Conservation (phyloP, 2,888 invertebrate genomes). For the Leuctra nigra region DNA sequence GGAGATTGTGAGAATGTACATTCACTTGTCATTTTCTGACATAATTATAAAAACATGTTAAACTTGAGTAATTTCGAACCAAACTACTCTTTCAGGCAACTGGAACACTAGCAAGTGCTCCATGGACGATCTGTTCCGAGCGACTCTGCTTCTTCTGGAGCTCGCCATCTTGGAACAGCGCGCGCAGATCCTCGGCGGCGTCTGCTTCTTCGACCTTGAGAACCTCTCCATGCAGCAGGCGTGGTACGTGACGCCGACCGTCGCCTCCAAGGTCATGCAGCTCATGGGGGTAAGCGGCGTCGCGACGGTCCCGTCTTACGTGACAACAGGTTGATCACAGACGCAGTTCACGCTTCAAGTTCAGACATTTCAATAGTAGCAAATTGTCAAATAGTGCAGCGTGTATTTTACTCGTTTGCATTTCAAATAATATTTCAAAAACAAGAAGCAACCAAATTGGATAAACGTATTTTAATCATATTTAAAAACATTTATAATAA, state of each 20-base stretch:
- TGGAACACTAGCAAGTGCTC: conserved; percentile 65
- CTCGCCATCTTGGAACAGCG: conserved; percentile 66
- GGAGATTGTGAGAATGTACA: too few relatives aligned
- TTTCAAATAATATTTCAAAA: too few relatives aligned
- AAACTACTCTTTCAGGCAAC: conserved; percentile 46
- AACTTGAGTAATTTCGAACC: neutral
- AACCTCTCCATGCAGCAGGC: conserved; percentile 64
- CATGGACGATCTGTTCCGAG: conserved; percentile 64
- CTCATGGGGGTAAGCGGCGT: conserved; percentile 55
- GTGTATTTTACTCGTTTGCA: too few relatives aligned
- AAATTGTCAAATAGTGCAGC: too few relatives aligned
- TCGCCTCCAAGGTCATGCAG: conserved; percentile 61
- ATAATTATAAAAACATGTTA: neutral
- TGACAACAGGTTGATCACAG: too few relatives aligned
- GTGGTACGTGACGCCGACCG: conserved; percentile 63
- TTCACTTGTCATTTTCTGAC: too few relatives aligned
- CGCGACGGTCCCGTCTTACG: too few relatives aligned
- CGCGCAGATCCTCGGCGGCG: conserved; percentile 69
- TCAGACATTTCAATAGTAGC: too few relatives aligned
- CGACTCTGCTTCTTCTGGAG: conserved; percentile 62
- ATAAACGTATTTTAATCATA: too few relatives aligned
- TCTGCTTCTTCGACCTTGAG: conserved; percentile 68
- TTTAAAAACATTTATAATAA: too few relatives aligned
- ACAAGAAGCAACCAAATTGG: too few relatives aligned
- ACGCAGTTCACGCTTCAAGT: too few relatives aligned